Conservation (phyloP, 2,888 invertebrate species). For the Trachelus troglodyta region DNA sequence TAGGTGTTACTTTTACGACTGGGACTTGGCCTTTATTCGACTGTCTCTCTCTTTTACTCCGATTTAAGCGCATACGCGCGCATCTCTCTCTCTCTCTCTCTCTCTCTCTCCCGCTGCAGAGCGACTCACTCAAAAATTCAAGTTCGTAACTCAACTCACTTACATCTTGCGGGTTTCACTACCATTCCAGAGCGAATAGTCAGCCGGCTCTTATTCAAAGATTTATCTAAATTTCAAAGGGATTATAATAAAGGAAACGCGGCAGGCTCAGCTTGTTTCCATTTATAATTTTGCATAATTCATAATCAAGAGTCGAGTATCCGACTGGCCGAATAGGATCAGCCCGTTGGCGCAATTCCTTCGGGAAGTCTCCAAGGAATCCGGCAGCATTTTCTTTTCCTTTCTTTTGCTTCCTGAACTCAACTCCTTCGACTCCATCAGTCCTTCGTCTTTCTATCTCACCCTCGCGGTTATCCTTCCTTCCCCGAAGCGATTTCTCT, state of each 20-base stretch:
- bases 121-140: constrained; percentile 42
- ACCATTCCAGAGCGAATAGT: background rate
- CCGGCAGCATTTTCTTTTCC: too few species aligned
- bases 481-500: too few species aligned
- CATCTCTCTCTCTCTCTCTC: constrained; percentile 10
- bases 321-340: background rate
- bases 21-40: background rate
- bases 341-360: too few species aligned
- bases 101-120: constrained; percentile 11
- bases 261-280: constrained; percentile 26
- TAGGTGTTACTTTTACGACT: constrained; percentile 8
- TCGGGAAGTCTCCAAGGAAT: too few species aligned
- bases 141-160: constrained; percentile 44
- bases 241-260: constrained; percentile 44
- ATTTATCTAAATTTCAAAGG: constrained; percentile 45
- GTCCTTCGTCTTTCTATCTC: background rate
- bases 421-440: background rate
- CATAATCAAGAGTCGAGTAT: constrained; percentile 35
- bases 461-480: background rate
- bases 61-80: background rate
- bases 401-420: too few species aligned
- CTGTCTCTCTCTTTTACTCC: background rate
- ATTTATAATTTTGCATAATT: constrained; percentile 41
- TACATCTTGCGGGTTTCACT: background rate
- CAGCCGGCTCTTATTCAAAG: constrained; percentile 21